These are phyloP conservation scores for Tetheella fluctuosa DNA, from an alignment of 2,888 invertebrate species.

Conservation along the genomic window DNA sequence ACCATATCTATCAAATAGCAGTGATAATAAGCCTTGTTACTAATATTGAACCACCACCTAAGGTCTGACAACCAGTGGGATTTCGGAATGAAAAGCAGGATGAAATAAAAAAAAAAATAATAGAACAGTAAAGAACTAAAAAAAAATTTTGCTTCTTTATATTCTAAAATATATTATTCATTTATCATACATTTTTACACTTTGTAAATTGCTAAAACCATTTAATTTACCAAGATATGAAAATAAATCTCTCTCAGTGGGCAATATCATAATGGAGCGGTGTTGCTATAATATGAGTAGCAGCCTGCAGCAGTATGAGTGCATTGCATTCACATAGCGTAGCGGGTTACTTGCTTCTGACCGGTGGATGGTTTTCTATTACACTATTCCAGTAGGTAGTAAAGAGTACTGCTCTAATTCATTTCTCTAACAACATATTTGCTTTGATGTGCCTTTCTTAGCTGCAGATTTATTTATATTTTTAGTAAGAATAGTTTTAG, in stretches of 20 bases:
- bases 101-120: too few relatives aligned
- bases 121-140: too few relatives aligned
- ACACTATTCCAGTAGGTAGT: constrained; percentile 47
- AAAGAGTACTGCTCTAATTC: constrained; percentile 43
- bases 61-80: too few relatives aligned
- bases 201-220: too few relatives aligned
- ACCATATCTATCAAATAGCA: not conserved
- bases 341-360: constrained; percentile 57
- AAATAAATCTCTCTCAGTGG: constrained; percentile 76
- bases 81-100: too few relatives aligned
- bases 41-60: too few relatives aligned
- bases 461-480: not conserved
- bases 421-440: constrained; percentile 29
- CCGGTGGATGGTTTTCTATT: constrained; percentile 62
- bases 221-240: constrained; percentile 62
- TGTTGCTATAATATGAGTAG: constrained; percentile 64
- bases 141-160: too few relatives aligned
- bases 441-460: not conserved
- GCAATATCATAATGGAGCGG: constrained; percentile 81
- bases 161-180: too few relatives aligned
- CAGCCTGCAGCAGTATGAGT: constrained; percentile 16
- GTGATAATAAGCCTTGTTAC: too few relatives aligned
- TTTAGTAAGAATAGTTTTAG: not conserved
- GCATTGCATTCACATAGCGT: constrained; percentile 62
- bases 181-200: too few relatives aligned